phyloP scores from a whole-genome alignment of 2,113 vertebrate species.

The Scalopus aquaticus region DNA sequence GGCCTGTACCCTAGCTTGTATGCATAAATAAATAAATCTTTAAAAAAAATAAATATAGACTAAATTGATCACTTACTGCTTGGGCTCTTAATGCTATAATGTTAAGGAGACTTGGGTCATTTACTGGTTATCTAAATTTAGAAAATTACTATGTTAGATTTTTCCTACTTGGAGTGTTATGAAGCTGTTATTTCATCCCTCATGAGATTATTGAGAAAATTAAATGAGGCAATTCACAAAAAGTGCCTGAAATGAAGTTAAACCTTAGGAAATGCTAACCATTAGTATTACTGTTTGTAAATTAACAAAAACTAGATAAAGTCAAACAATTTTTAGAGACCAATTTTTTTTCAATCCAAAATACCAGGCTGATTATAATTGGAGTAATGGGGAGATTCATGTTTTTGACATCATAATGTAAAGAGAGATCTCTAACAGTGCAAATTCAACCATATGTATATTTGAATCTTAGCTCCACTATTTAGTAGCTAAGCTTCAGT shows the following conservation, averaged over 20 bases:
- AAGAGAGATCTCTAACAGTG: not conserved
- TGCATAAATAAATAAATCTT: no score
- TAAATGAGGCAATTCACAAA: slow-evolving; percentile 43
- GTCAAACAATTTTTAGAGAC: slow-evolving; percentile 9
- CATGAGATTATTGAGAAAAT: slow-evolving; percentile 41
- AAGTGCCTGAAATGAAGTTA: slow-evolving; percentile 44
- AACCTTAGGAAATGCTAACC: slow-evolving; percentile 14
- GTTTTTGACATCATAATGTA: not conserved
- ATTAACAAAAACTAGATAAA: slow-evolving; percentile 17
- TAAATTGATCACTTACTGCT: not conserved
- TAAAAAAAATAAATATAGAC: not conserved
- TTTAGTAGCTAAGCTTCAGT: not conserved
- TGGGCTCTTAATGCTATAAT: not conserved
- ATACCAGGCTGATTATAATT: not conserved
- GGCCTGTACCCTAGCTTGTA: no score
- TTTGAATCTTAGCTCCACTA: not conserved
- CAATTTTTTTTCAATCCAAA: not conserved
- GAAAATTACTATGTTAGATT: slow-evolving; percentile 31
- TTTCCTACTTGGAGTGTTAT: slow-evolving; percentile 32
- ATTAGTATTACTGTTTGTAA: slow-evolving; percentile 7
- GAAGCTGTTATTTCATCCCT: slow-evolving; percentile 43
- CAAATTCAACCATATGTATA: not conserved
- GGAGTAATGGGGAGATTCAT: not conserved
- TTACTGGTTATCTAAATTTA: slow-evolving; percentile 5
- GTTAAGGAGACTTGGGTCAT: not conserved